Evolutionary conservation across 2,113 vertebrate species (phyloP).

Genomic region (Empidonax traillii): DNA sequence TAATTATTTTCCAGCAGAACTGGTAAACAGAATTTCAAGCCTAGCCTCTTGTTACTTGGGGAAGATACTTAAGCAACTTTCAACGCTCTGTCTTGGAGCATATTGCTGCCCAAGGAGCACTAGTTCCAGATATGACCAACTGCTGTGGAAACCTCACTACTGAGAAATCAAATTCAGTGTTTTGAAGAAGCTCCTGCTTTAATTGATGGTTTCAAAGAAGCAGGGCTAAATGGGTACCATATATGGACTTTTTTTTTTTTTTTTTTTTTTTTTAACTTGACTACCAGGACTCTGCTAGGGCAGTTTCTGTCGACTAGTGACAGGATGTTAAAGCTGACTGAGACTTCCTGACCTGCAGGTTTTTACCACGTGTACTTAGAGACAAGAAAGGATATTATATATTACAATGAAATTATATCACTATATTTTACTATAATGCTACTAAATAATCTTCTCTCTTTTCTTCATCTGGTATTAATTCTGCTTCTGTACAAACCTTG

Average conservation of each 20-base stretch:
- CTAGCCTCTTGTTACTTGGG: background rate
- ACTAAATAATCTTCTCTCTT: background rate
- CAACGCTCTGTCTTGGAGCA: background rate
- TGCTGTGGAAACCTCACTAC: background rate
- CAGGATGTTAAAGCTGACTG: background rate
- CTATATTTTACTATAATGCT: too few species aligned
- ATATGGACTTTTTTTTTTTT: fast-evolving
- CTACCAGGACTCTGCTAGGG: background rate
- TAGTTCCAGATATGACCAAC: background rate
- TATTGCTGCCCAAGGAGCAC: fast-evolving
- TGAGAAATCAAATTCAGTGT: background rate
- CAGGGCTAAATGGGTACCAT: background rate
- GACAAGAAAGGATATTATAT: background rate
- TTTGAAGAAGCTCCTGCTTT: background rate
- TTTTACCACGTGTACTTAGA: fast-evolving
- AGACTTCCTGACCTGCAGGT: background rate
- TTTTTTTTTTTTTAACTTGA: background rate
- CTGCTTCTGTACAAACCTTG: background rate
- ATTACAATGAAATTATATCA: background rate
- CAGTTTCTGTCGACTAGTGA: background rate
- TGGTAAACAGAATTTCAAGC: background rate
- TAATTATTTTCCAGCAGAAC: background rate
- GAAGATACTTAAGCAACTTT: background rate
- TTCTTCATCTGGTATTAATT: background rate
- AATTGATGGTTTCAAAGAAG: background rate